Percentiles rank a stretch among this genome's conserved stretches.
phyloP scores from a whole-genome alignment of 2,113 vertebrate genomes.

The Aegotheles bennettii region DNA sequence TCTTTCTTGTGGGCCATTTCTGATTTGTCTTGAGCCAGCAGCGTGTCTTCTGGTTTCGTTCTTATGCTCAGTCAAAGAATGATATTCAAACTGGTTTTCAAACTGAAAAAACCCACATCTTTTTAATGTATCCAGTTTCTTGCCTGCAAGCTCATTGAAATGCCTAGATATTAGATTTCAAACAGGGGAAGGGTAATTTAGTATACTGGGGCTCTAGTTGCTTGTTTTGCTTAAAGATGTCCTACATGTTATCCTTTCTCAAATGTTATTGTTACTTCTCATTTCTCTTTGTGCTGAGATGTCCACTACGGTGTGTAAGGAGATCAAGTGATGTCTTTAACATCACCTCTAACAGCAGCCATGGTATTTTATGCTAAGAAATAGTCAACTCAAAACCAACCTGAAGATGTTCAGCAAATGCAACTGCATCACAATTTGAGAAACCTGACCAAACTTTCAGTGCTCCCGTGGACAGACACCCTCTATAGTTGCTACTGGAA shows the following conservation, averaged over 20 bases:
- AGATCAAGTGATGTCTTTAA: background rate
- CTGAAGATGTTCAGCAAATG: background rate
- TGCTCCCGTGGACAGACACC: background rate
- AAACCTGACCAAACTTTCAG: fast-evolving
- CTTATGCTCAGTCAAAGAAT: background rate
- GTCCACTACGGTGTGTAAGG: background rate
- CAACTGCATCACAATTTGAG: background rate
- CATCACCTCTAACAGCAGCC: background rate
- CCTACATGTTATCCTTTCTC: background rate
- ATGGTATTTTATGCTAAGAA: background rate
- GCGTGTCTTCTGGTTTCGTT: background rate
- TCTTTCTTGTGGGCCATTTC: background rate
- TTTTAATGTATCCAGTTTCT: background rate
- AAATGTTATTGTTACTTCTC: background rate
- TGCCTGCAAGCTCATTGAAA: background rate
- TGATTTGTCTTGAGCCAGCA: background rate
- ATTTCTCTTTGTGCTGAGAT: background rate
- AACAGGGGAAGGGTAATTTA: background rate
- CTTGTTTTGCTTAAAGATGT: background rate
- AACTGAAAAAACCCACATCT: background rate
- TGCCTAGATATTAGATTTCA: background rate
- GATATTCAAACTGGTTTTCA: background rate
- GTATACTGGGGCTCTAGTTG: background rate
- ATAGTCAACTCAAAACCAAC: background rate
- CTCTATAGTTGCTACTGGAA: background rate